Percentiles rank a stretch among this genome's conserved stretches.
These are phyloP conservation scores for Heliconius congener DNA, from an alignment of 1,140 invertebrate genomes.

Conservation along the genomic window DNA sequence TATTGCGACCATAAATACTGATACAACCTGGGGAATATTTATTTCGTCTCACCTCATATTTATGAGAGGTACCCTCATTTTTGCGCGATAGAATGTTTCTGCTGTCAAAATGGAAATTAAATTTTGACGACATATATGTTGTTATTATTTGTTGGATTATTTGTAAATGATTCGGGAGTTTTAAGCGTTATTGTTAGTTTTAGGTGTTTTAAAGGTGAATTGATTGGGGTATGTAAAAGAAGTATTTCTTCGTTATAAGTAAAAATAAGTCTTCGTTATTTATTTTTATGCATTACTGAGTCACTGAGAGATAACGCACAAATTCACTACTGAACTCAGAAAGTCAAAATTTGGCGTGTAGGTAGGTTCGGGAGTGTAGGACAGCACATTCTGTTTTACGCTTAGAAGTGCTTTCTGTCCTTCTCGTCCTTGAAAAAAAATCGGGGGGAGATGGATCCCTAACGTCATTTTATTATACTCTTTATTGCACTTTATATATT, in stretches of 20 bases:
- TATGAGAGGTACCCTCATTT: constrained; percentile 66
- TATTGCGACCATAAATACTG: constrained; percentile 77
- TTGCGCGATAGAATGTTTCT: constrained; percentile 54
- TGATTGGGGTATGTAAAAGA: too few species aligned
- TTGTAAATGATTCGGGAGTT: background rate
- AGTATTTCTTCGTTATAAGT: too few species aligned
- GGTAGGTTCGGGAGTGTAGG: background rate
- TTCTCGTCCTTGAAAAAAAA: too few species aligned
- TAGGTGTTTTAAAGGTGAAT: background rate
- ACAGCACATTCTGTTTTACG: too few species aligned
- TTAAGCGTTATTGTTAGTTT: background rate
- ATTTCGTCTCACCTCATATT: constrained; percentile 75
- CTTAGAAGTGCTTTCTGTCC: too few species aligned
- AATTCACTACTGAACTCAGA: too few species aligned
- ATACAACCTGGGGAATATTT: constrained; percentile 73
- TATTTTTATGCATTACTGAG: background rate
- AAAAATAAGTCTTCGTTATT: too few species aligned
- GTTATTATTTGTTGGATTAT: background rate
- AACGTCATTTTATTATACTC: too few species aligned
- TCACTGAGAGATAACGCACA: background rate
- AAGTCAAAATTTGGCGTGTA: background rate
- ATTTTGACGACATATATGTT: constrained; percentile 10
- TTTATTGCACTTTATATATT: too few species aligned
- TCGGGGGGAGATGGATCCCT: too few species aligned
- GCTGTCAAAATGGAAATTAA: constrained; percentile 34